phyloP scores from a whole-genome alignment of 1,140 invertebrate genomes.

The Zeugodacus cucurbitae region DNA sequence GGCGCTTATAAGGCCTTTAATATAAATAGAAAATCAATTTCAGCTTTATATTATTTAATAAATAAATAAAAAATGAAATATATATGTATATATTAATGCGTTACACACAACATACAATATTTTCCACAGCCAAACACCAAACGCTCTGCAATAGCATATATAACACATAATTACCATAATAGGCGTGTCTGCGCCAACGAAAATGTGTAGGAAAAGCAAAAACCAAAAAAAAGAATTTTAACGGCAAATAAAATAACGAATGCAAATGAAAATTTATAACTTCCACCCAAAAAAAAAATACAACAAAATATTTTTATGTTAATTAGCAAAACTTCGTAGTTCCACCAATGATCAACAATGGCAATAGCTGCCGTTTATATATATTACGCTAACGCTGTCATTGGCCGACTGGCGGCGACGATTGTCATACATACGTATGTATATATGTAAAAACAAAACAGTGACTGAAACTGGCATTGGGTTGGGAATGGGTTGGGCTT shows the following conservation, averaged over 20 bases:
- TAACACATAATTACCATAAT: background rate
- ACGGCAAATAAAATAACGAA: background rate
- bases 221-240: slow-evolving; percentile 1
- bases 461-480: background rate
- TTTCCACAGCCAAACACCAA: background rate
- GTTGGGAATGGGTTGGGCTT: background rate
- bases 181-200: background rate
- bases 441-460: background rate
- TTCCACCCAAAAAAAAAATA: background rate
- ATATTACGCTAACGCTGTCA: background rate
- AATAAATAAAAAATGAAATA: too few species aligned
- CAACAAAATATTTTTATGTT: background rate
- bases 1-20: too few species aligned
- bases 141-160: background rate
- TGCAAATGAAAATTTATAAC: background rate
- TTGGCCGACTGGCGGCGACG: background rate
- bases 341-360: background rate
- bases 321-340: background rate
- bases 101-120: too few species aligned
- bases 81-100: too few species aligned
- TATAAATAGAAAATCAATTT: too few species aligned
- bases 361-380: background rate
- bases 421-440: background rate
- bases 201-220: background rate
- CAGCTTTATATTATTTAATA: too few species aligned